Base-by-base conservation (phyloP, 92 coral and sea anemone species). In the Palythoa caribaeorum region DNA sequence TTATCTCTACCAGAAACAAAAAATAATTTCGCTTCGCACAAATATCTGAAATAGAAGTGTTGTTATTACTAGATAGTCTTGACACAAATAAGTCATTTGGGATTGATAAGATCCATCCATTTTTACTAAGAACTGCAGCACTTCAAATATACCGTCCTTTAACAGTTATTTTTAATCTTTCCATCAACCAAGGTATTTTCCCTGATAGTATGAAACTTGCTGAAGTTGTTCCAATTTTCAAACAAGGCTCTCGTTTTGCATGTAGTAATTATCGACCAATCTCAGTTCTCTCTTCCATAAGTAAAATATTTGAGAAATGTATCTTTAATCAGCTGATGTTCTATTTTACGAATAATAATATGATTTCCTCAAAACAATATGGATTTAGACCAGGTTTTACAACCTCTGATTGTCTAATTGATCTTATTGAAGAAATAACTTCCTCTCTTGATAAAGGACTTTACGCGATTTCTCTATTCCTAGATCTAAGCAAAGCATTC, bases 231-330 rank as follows among this genome's bases (percentile, higher is more conserved):
- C 84, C 83, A 36, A 77, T 87, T 51, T 87, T 76, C 77, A 87
- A 87, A 87, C 60, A 87, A 69, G 90, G 85, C 19, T 87, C 85
- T 54, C 71, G 59, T 19, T 37, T 55, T 36, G 51, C 54, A 28
- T 77, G 84, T 87, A 78, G 40, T 63, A 87, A 87, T 20, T 77
- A 87, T 87, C 17, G 90, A 35, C 77, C 90, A 28, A 87, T 87
- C 38, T 87, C 90, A 60, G 57, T 87, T 78, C 85, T 87, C 38
- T 75, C 90, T n/a, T 44, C 51, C 47, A 54, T 87, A 19, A 87
- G 90, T 77, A 87, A 87, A 76, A 77, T 87, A 50, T 77, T 87
- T 87, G 90, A 77, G 51, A 81, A 81, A 83, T 83, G 76, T 80
- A 73, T 73, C 71, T 62, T 71, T 21, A 21, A 77, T 13, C 84